Base-by-base conservation (phyloP, 2,113 vertebrate species). In the Macroglossus sobrinus region DNA sequence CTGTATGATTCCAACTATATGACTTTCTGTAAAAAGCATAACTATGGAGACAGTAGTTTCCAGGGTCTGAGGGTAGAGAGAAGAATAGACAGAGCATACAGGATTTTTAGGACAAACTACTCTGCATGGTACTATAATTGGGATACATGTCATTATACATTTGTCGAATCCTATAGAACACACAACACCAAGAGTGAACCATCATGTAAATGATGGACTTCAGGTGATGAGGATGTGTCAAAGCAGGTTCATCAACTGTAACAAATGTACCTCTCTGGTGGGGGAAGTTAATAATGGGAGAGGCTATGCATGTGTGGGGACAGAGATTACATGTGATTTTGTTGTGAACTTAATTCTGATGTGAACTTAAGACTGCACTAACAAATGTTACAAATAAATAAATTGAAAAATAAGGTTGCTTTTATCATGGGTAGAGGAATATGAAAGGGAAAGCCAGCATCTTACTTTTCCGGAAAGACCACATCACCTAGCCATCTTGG, bases 351-450 rank as follows among this genome's bases (percentile, higher is more conserved):
- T n/a, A 8, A 53, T 57, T 68, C n/a, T 59, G 19, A 43, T 59
- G 21, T 50, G 50, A 76, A n/a, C 19, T 47, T 43, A 61, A 90
- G 84, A 78, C 45, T 30, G 14, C 30, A 14, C 40, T 53, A 72
- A 93, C 35, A 47, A 86, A 24, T 40, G 18, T 87, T 57, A 86
- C 35, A 92, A 80, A 43, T 63, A 89, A 40, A 53, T n/a, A 47
- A 47, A 79, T 8, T 68, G 22, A 84, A 91, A 93, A 68, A 71
- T 57, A 90, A 88, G 66, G 84, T 74, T 33, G n/a, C 11, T 94
- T 92, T 76, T 7, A 3, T 22, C 33, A 13, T 45, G 24, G 24
- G 16, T 55, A 7, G 13, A 3, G 9, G 21, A 33, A 30, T 74
- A 13, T 71, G 10, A 69, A 13, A 66, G 50, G 43, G 19, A 95